Conservation (phyloP, 2,113 vertebrate genomes). For the Oostethus manadensis region DNA sequence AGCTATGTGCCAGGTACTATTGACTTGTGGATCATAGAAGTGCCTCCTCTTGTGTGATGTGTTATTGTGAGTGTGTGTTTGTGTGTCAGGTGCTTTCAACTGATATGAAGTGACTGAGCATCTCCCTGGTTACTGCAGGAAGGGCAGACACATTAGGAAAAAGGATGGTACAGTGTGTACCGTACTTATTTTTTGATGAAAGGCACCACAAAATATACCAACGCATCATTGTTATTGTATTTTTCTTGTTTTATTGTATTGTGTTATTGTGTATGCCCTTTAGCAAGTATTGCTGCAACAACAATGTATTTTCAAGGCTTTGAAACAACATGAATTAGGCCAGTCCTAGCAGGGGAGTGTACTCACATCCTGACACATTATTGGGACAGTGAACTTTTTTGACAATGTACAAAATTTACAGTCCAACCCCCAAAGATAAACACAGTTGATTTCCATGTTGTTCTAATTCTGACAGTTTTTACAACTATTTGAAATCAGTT, state of each 20-base stretch:
- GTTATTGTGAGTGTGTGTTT: constrained; percentile 15
- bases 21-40: background rate
- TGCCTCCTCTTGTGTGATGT: constrained; percentile 1
- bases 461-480: background rate
- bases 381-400: constrained; percentile 17
- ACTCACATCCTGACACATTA: constrained; percentile 26
- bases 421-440: background rate
- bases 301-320: constrained; percentile 15
- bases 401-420: background rate
- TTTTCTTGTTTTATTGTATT: background rate
- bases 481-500: too few relatives aligned
- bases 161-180: constrained; percentile 22
- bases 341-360: constrained; percentile 10
- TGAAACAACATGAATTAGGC: constrained; percentile 33
- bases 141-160: constrained; percentile 25
- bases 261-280: background rate
- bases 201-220: background rate
- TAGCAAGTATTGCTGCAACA: constrained; percentile 1
- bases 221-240: background rate
- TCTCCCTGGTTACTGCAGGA: constrained; percentile 48
- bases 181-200: constrained; percentile 1
- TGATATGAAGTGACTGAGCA: constrained; percentile 50
- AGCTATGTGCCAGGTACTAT: background rate
- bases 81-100: constrained; percentile 50
- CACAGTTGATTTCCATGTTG: too few relatives aligned